Percentiles rank a stretch among this genome's conserved stretches.
Evolutionary conservation across 2,113 vertebrate genomes (phyloP).

Genomic region (Ophthalmolycus amberensis): DNA sequence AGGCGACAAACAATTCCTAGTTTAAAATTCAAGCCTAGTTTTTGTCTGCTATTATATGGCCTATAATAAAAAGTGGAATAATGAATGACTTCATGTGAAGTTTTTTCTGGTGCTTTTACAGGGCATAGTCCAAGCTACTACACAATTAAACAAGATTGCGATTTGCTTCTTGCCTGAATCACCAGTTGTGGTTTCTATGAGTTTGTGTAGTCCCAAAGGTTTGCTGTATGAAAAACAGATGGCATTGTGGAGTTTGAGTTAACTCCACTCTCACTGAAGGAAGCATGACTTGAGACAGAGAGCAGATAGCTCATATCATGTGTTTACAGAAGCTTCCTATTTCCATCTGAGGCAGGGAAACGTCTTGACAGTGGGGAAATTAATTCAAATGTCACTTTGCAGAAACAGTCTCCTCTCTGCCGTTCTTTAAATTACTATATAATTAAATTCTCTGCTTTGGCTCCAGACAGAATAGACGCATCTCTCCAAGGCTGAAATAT

Average conservation of each 20-base stretch:
- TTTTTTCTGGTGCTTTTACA: constrained; percentile 10
- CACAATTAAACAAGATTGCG: constrained; percentile 34
- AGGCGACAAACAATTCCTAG: neutral
- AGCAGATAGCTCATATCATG: constrained; percentile 56
- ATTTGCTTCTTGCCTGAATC: constrained; percentile 30
- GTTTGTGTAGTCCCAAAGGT: constrained; percentile 25
- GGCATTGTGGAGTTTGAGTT: constrained; percentile 9
- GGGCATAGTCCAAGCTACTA: constrained; percentile 1
- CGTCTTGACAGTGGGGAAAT: constrained; percentile 52
- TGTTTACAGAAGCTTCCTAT: constrained; percentile 68
- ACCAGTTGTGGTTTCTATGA: constrained; percentile 23
- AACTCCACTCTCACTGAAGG: constrained; percentile 13
- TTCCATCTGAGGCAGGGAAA: constrained; percentile 44
- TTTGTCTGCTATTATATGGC: constrained; percentile 10
- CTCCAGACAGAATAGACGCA: constrained; percentile 34
- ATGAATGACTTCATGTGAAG: neutral
- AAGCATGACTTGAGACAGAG: constrained; percentile 35
- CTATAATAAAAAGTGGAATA: constrained; percentile 35
- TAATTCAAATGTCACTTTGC: constrained; percentile 66
- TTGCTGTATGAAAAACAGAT: constrained; percentile 37
- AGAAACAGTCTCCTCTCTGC: constrained; percentile 37
- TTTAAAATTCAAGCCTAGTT: neutral
- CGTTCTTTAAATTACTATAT: constrained; percentile 59
- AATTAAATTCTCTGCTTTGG: constrained; percentile 65
- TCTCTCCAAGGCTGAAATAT: constrained; percentile 56